A percentile compares a stretch with the other conserved stretches of the same genome.
phyloP scores from a whole-genome alignment of 2,113 vertebrate genomes.

The Ahaetulla prasina region DNA sequence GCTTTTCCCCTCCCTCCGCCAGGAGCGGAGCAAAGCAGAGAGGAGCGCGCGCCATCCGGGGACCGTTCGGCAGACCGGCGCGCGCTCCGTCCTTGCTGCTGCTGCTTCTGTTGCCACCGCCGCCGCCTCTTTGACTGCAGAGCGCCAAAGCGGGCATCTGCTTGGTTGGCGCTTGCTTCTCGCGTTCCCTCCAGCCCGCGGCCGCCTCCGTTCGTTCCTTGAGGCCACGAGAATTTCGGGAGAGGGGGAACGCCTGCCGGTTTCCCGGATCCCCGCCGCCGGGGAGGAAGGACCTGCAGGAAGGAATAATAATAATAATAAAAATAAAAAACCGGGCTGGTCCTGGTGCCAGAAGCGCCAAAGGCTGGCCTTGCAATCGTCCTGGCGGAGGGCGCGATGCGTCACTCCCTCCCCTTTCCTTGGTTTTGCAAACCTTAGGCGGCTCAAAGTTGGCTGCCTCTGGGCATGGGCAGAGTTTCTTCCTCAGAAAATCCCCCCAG shows the following conservation, averaged over 20 bases:
- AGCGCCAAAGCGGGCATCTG: neutral
- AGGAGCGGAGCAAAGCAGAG: neutral
- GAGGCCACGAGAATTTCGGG: neutral
- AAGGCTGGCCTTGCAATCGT: neutral
- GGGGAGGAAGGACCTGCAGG: neutral
- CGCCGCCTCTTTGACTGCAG: neutral
- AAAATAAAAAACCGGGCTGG: neutral
- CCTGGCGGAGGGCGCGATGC: too few species aligned
- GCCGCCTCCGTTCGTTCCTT: neutral
- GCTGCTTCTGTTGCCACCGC: neutral
- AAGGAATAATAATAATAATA: neutral
- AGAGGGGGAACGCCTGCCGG: neutral
- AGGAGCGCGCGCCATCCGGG: conserved; percentile 57
- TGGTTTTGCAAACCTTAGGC: neutral
- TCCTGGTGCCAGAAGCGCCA: neutral
- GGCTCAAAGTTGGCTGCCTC: neutral
- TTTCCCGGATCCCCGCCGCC: neutral
- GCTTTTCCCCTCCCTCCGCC: conserved; percentile 27
- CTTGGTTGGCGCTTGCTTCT: neutral
- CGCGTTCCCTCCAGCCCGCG: neutral
- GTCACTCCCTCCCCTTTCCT: too few species aligned
- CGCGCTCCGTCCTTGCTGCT: conserved; percentile 14
- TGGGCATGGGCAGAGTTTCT: neutral
- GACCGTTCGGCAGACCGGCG: neutral
- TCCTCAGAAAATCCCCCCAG: neutral